A percentile compares a stretch with the other conserved stretches of the same genome.
Conservation (phyloP, 2,113 vertebrate genomes). For the Atherinomorus stipes region DNA sequence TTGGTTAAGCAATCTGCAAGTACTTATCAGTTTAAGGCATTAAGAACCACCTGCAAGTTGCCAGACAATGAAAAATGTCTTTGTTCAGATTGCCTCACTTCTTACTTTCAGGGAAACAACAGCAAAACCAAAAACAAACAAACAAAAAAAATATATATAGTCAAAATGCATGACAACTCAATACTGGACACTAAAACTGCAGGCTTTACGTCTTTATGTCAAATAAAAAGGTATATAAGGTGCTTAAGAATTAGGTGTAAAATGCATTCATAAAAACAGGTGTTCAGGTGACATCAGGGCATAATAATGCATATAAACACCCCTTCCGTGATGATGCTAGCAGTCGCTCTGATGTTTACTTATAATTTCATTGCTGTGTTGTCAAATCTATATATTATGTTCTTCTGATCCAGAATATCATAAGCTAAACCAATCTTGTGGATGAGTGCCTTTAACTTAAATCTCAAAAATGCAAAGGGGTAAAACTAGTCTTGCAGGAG, state of each 20-base stretch:
- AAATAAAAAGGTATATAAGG: too few species aligned
- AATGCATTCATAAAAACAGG: constrained; percentile 11
- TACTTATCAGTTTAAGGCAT: neutral
- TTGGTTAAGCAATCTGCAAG: constrained; percentile 1
- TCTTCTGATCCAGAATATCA: constrained; percentile 60
- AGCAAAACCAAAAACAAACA: too few species aligned
- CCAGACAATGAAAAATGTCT: neutral
- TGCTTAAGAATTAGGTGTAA: too few species aligned
- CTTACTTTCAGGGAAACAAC: neutral
- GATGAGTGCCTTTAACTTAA: constrained; percentile 77
- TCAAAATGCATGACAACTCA: too few species aligned
- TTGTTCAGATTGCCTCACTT: neutral
- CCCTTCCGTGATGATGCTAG: constrained; percentile 30
- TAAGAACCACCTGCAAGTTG: neutral
- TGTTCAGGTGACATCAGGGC: neutral
- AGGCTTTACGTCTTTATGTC: neutral
- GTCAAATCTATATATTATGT: constrained; percentile 58
- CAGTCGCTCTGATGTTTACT: constrained; percentile 49
- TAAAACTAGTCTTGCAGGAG: constrained; percentile 77
- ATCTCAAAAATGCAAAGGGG: constrained; percentile 68
- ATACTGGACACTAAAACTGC: neutral
- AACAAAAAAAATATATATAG: neutral
- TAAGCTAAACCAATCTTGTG: constrained; percentile 78
- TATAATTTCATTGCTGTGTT: constrained; percentile 35
- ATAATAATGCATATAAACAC: constrained; percentile 29